Evolutionary conservation across 2,113 vertebrate genomes (phyloP).

Genomic region (Proterorhinus semilunaris): DNA sequence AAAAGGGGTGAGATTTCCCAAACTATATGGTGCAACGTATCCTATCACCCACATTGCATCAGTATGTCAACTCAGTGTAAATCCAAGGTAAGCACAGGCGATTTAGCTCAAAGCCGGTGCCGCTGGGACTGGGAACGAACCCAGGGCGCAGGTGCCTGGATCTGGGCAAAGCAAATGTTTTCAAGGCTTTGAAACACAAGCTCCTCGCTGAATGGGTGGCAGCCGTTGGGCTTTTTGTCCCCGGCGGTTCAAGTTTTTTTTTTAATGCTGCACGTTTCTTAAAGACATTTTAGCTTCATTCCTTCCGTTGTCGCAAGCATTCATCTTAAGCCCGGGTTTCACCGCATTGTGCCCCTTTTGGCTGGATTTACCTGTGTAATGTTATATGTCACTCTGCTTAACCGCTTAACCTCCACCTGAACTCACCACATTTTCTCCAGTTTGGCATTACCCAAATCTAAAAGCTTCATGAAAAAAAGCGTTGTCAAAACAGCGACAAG

Average conservation of each 20-base stretch:
- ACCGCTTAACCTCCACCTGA: no score
- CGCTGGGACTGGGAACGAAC: conserved; percentile 11
- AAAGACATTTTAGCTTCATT: no score
- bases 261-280: no score
- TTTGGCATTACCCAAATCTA: no score
- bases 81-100: conserved; percentile 53
- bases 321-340: background rate
- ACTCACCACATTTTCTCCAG: no score
- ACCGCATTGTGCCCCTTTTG: background rate
- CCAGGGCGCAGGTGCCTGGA: conserved; percentile 36
- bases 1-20: conserved; percentile 35
- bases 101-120: conserved; percentile 29
- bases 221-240: conserved; percentile 4
- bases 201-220: conserved; percentile 15
- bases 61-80: conserved; percentile 14
- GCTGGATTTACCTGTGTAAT: background rate
- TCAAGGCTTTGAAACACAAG: conserved; percentile 30
- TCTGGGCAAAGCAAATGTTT: conserved; percentile 22
- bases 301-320: no score
- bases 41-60: conserved; percentile 34
- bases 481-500: no score
- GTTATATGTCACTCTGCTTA: no score
- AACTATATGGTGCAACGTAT: conserved; percentile 22
- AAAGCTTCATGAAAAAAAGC: no score
- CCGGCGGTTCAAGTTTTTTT: background rate